These are phyloP conservation scores for Myxocyprinus asiaticus DNA, from an alignment of 2,113 vertebrate genomes.

Conservation along the genomic window DNA sequence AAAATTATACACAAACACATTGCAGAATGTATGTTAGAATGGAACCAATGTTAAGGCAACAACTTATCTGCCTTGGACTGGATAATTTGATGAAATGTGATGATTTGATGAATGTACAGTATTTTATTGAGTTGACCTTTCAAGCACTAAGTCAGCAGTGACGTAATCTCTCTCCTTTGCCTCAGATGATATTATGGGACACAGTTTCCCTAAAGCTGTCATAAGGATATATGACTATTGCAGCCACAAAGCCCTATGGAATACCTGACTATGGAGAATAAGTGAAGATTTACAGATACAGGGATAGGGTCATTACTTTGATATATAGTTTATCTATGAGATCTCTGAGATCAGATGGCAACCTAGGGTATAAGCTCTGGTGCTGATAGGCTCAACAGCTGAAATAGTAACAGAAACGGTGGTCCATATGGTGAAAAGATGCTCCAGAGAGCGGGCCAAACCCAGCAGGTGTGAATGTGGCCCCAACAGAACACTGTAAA, in stretches of 20 bases:
- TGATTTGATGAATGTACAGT: too few species aligned
- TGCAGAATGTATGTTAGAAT: too few species aligned
- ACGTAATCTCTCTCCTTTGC: neutral
- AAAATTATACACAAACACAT: too few species aligned
- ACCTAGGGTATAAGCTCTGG: neutral
- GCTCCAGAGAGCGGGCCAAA: neutral
- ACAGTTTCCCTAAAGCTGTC: slow-evolving; percentile 21
- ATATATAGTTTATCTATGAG: slow-evolving; percentile 28
- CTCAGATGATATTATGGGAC: neutral
- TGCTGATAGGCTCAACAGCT: neutral
- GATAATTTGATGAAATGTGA: too few species aligned
- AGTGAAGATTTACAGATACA: slow-evolving; percentile 14
- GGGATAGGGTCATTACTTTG: slow-evolving; percentile 7
- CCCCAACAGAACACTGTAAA: neutral
- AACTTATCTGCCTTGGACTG: too few species aligned
- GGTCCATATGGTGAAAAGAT: slow-evolving; percentile 1
- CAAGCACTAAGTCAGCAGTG: neutral
- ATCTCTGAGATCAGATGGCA: slow-evolving; percentile 1
- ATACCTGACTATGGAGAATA: slow-evolving; percentile 17
- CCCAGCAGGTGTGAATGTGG: slow-evolving; percentile 18
- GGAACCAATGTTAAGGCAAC: too few species aligned
- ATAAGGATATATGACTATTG: slow-evolving; percentile 25
- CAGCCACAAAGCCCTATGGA: neutral
- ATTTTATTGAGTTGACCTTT: neutral
- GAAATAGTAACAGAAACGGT: neutral